phyloP scores from a whole-genome alignment of 2,888 invertebrate species.

The Nudaria mundana region DNA sequence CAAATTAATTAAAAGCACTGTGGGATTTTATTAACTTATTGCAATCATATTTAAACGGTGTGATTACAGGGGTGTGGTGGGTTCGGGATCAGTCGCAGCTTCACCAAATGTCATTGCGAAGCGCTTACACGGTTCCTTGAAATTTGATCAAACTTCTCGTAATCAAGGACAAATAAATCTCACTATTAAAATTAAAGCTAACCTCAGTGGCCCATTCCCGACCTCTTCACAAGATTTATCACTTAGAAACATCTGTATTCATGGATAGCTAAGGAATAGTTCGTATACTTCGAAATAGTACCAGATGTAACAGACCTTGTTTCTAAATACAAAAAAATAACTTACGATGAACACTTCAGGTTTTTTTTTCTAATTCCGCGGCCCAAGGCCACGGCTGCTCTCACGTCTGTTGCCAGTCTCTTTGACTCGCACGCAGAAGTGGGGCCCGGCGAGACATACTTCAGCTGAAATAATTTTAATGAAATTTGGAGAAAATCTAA shows the following conservation, averaged over 20 bases:
- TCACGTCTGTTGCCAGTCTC: too few species aligned
- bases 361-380: too few species aligned
- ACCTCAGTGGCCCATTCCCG: constrained; percentile 56
- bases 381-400: too few species aligned
- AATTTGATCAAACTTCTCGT: constrained; percentile 68
- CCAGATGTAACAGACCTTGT: too few species aligned
- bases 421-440: too few species aligned
- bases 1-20: constrained; percentile 73
- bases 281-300: too few species aligned
- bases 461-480: too few species aligned
- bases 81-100: constrained; percentile 31
- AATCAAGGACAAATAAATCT: constrained; percentile 73
- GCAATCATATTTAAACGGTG: constrained; percentile 72
- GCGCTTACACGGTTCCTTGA: constrained; percentile 48
- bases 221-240: constrained; percentile 71
- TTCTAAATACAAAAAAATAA: too few species aligned
- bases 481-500: too few species aligned
- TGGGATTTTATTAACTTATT: constrained; percentile 75
- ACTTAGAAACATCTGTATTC: constrained; percentile 56
- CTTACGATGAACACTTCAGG: too few species aligned
- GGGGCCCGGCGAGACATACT: too few species aligned
- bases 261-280: constrained; percentile 50
- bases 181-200: constrained; percentile 69
- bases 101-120: constrained; percentile 51
- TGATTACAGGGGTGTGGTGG: constrained; percentile 53